These are phyloP conservation scores for Reticulitermes speratus DNA, from an alignment of 1,140 invertebrate species.

Conservation along the genomic window DNA sequence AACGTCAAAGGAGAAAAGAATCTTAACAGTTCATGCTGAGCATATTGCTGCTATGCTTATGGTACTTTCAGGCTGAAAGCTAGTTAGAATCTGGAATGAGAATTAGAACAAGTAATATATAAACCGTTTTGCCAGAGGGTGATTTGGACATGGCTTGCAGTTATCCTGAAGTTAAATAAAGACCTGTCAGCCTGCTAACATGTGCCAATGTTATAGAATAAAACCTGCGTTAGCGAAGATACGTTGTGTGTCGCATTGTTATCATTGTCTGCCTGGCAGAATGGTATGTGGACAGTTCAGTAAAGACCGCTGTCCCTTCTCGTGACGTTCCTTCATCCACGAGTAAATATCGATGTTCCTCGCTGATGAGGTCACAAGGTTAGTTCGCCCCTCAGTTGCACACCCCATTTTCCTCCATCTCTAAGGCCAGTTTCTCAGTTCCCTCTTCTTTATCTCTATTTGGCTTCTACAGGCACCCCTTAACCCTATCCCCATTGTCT, in stretches of 20 bases:
- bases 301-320: not conserved
- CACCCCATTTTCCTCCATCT: not conserved
- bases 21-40: too few relatives aligned
- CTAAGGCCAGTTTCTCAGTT: not conserved
- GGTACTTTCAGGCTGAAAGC: too few relatives aligned
- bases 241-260: not conserved
- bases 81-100: too few relatives aligned
- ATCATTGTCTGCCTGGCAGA: not conserved
- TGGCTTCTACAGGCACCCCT: not conserved
- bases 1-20: too few relatives aligned
- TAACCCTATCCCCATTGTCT: constrained; percentile 10
- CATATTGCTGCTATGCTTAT: too few relatives aligned
- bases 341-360: not conserved
- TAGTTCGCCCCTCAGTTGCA: not conserved
- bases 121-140: too few relatives aligned
- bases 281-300: not conserved
- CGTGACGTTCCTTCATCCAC: not conserved
- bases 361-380: not conserved
- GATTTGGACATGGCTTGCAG: too few relatives aligned
- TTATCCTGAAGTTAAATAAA: too few relatives aligned
- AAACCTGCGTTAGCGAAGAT: not conserved
- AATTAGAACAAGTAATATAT: too few relatives aligned
- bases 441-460: constrained; percentile 11
- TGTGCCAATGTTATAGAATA: not conserved
- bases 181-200: too few relatives aligned